Evolutionary conservation across 2,113 vertebrate species (phyloP).

Genomic region (Hippocampus guttulatus): DNA sequence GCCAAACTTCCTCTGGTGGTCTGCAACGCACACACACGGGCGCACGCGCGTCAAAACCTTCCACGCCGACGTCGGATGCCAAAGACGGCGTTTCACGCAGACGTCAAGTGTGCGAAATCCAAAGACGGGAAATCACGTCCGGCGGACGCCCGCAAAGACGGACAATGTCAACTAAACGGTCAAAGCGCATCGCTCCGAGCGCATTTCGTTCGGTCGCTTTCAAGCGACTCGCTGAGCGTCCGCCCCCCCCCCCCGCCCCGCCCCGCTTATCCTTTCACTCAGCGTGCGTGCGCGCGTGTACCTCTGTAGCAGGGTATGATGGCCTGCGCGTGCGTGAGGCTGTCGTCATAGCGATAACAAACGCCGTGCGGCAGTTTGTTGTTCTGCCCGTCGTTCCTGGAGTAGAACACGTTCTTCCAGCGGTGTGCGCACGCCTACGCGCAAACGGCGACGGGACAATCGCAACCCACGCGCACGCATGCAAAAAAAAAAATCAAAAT

Average conservation of each 20-base stretch:
- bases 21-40: conserved; percentile 21
- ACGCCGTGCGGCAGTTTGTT: conserved; percentile 84
- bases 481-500: conserved; percentile 6
- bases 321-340: conserved; percentile 67
- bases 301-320: conserved; percentile 87
- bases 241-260: no score
- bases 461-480: conserved; percentile 13
- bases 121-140: no score
- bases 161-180: no score
- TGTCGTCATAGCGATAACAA: conserved; percentile 79
- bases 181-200: no score
- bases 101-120: no score
- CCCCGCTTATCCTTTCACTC: no score
- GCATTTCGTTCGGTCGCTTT: no score
- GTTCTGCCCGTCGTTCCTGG: conserved; percentile 69
- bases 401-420: conserved; percentile 90
- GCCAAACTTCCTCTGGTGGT: conserved; percentile 63
- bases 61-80: no score
- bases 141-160: no score
- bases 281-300: conserved; percentile 49
- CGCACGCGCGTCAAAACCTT: neutral
- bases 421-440: conserved; percentile 75
- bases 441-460: conserved; percentile 10
- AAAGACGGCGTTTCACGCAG: no score
- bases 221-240: no score